Conservation (phyloP, 2,113 vertebrate species). For the Heterotilapia buettikoferi region DNA sequence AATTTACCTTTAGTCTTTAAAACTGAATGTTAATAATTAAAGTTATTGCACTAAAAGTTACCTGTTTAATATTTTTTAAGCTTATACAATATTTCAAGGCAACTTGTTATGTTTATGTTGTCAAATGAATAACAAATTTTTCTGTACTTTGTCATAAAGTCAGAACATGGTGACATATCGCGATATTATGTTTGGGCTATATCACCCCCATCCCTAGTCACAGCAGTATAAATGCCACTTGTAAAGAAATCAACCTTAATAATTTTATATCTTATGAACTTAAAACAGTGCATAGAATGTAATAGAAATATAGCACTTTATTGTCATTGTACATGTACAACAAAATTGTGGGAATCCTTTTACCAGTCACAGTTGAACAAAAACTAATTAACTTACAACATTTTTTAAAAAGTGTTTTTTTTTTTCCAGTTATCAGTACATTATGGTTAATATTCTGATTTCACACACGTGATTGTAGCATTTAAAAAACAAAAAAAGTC, state of each 20-base stretch:
- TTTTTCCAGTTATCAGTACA: background rate
- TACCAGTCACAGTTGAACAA: background rate
- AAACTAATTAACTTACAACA: background rate
- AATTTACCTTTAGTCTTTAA: background rate
- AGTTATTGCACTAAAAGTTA: background rate
- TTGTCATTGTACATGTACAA: background rate
- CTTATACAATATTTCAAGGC: background rate
- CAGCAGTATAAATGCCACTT: background rate
- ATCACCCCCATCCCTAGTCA: background rate
- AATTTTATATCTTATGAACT: background rate
- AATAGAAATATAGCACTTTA: background rate
- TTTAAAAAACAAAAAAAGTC: background rate
- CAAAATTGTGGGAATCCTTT: background rate
- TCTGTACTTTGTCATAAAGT: background rate
- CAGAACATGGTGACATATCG: background rate
- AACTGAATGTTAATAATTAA: background rate
- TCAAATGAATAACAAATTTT: background rate
- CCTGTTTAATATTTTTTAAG: accelerated
- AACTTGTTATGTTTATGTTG: background rate
- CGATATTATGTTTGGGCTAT: background rate
- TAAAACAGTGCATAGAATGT: background rate
- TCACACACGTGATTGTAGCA: background rate
- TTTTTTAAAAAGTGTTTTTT: background rate
- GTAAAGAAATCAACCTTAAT: background rate
- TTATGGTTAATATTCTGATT: background rate